Percentiles rank a stretch among this genome's conserved stretches.
Conservation (phyloP, 1,140 invertebrate species). For the Eriosoma lanigerum region DNA sequence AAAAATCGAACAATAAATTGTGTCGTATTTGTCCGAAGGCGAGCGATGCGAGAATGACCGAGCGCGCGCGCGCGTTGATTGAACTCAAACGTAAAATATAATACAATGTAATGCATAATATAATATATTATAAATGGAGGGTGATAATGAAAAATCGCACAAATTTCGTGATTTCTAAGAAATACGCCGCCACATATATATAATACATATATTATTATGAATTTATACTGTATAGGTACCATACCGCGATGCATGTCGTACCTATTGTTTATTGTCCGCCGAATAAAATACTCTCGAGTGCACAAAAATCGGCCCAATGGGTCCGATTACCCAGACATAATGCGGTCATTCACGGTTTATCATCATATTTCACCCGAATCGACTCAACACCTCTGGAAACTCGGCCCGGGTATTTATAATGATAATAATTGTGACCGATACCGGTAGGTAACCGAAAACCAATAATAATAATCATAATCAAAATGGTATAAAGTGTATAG, state of each 20-base stretch:
- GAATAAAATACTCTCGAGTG: constrained; percentile 12
- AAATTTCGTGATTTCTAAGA: constrained; percentile 17
- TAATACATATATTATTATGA: too few species aligned
- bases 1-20: background rate
- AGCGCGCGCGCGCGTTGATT: too few species aligned
- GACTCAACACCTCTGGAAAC: background rate
- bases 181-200: background rate
- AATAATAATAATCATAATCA: background rate
- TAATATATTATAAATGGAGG: background rate
- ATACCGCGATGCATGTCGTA: too few species aligned
- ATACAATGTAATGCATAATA: background rate
- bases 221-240: too few species aligned
- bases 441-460: constrained; percentile 35
- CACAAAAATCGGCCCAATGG: constrained; percentile 21
- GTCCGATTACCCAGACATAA: constrained; percentile 39
- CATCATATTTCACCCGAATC: constrained; percentile 22
- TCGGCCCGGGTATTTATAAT: background rate
- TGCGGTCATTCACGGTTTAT: constrained; percentile 39
- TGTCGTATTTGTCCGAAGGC: too few species aligned
- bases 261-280: background rate
- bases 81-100: too few species aligned
- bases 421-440: constrained; percentile 28
- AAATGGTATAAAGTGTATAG: too few species aligned
- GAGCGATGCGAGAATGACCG: too few species aligned
- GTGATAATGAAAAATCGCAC: background rate